phyloP scores from a whole-genome alignment of 2,888 invertebrate species.

The Heteromurus nitidus region DNA sequence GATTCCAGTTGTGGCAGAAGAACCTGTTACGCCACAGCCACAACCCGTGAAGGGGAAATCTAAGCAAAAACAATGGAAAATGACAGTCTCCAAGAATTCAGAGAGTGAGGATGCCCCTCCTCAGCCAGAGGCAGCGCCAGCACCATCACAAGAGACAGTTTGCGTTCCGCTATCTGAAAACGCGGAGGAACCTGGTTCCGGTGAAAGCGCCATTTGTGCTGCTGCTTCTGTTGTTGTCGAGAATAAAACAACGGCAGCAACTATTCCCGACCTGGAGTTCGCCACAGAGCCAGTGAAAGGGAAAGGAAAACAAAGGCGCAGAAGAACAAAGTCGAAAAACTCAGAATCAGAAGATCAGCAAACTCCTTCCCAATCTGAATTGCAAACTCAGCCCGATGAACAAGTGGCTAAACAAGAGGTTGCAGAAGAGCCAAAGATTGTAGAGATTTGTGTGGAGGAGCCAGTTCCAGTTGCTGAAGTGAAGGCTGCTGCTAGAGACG shows the following conservation, averaged over 20 bases:
- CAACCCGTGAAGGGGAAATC: slow-evolving; percentile 73
- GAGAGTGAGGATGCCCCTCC: slow-evolving; percentile 27
- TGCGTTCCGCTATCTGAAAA: neutral
- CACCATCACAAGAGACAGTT: neutral
- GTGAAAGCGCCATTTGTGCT: neutral
- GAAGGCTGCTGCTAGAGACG: neutral
- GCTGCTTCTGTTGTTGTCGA: neutral
- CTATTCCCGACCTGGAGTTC: slow-evolving; percentile 5
- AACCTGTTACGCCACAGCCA: neutral
- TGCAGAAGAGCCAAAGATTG: neutral
- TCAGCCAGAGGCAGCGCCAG: slow-evolving; percentile 9
- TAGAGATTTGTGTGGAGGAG: neutral
- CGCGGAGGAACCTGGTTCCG: neutral
- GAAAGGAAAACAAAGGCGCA: slow-evolving; percentile 34
- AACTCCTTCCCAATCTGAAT: neutral
- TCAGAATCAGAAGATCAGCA: slow-evolving; percentile 32
- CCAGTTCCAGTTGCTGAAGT: neutral
- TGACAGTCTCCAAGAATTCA: slow-evolving; percentile 75
- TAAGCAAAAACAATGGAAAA: slow-evolving; percentile 73
- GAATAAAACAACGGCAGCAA: neutral
- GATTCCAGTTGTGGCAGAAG: neutral
- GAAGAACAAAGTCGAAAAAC: slow-evolving; percentile 42
- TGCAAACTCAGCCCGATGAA: neutral
- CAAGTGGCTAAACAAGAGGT: neutral
- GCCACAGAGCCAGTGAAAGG: slow-evolving; percentile 68